Evolutionary conservation across 1,140 invertebrate species (phyloP), one percentile per base, ranked within the genome.

Genomic region (Eciton burchellii): DNA sequence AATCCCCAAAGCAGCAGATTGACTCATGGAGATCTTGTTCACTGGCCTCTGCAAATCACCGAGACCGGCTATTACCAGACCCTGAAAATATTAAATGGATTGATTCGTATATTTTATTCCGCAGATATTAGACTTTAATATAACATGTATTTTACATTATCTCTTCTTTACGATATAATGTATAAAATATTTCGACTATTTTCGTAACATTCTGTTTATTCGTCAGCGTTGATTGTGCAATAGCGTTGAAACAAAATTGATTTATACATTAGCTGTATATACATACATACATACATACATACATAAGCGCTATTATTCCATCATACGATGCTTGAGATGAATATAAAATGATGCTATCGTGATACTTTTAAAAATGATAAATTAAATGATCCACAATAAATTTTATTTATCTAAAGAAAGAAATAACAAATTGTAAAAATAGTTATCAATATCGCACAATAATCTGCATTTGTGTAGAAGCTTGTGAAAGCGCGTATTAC

Each of bases 11-110:
- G 98, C 97, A 49, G 92, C 93, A 45, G 98, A 97, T 94, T 99
- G 98, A 81, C 96, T 94, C 43, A 98, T 84, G 90, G 98, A 99
- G 47, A 99, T 95, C 91, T 97, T 96, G 84, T 98, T 98, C 29
- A 97, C 98, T 62, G 99, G 99, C 88, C 99, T 95, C 63, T 95
- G 94, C 81, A 99, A 94, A 94, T 99, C 99, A 89, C 98, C 97
- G 66, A 99, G 95, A 54, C 99, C 99, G 91, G 99, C 99, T 49
- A 98, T 95, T 52, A 98, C 97, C 72, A 98, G 95, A 35, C 97
- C 96, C 97, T 98, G 92, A 60, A 95, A 95, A 72, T 52, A 47
- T 8, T 2, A 45, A 26, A 54, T 43, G 19, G 2, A 26, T 0
- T 35, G 0, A 82, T 35, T 47, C 26, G 43, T 8, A 57, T 57